Base-by-base conservation (phyloP, 2,888 invertebrate genomes). In the Pheosia gnoma region DNA sequence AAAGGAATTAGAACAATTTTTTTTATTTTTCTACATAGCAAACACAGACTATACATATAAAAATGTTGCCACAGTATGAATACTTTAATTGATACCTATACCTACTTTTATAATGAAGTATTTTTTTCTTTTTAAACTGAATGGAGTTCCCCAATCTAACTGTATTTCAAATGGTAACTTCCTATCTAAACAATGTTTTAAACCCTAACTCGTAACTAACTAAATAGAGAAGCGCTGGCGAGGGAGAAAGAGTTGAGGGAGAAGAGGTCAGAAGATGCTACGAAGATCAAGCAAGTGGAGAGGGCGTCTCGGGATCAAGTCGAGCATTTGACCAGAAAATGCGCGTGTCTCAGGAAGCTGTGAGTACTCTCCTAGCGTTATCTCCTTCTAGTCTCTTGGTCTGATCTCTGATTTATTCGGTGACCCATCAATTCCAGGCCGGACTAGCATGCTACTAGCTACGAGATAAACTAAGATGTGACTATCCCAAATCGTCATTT, bases 341-440 rank as follows among this genome's bases (percentile, higher is more conserved):
- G 95, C 68, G 94, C 94, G 11, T 95, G 95, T 78, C 80, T 95
- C 62, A 93, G 94, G 39, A 95, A 95, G 86, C 89, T 95, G 95
- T 95, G 79, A 95, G 95, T 94, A 82, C 41, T 4, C 9, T 41
- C 41, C 8, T 56, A 8, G 2, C 37, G 5, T 57, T 36, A 51
- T 45, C 47, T 4, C 47, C 47, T 57, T 57, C 6, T 43, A 43
- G 47, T n/a, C 9, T 10, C 43, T 7, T 6, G 39, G 5, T 39
- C 7, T 39, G 39, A 39, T 7, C 5, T 25, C 25, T 25, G 25
- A 25, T 25, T 25, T 25, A 25, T 25, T 25, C 25, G 25, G 25
- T 25, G 25, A 25, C 25, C 25, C 25, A 25, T 25, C 25, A 25
- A 25, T 25, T 25, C 25, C 25, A 25, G 25, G 25, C 25, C 2